Percentiles rank a stretch among this genome's conserved stretches.
Conservation (phyloP, 2,797 vertebrate genomes). For the Lithobates sylvaticus region DNA sequence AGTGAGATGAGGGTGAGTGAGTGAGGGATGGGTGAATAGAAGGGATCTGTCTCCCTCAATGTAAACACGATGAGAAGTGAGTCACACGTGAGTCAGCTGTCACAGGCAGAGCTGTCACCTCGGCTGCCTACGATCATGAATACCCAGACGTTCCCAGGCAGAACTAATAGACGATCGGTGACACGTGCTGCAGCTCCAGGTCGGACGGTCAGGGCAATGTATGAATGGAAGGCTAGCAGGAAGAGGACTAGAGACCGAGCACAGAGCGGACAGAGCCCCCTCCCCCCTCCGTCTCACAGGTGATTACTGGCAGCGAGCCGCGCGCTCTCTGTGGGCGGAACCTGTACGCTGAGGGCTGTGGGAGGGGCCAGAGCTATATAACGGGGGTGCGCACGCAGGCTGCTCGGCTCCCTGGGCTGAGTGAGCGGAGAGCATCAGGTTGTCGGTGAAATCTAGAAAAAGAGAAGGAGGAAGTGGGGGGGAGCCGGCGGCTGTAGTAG, state of each 20-base stretch:
- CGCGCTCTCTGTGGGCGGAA: conserved; percentile 55
- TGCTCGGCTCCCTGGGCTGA: conserved; percentile 18
- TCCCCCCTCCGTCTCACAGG: conserved; percentile 3
- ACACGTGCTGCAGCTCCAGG: too few species aligned
- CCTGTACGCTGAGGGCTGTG: neutral
- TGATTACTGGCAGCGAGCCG: neutral
- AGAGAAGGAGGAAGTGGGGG: too few species aligned
- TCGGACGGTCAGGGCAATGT: too few species aligned
- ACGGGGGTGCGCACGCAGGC: neutral
- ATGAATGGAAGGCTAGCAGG: too few species aligned
- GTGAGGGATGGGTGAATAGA: too few species aligned
- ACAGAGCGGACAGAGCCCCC: neutral
- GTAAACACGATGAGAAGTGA: neutral
- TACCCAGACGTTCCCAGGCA: too few species aligned
- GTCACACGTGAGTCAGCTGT: conserved; percentile 3
- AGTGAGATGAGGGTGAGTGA: too few species aligned
- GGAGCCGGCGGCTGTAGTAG: conserved; percentile 71
- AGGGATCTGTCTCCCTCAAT: neutral
- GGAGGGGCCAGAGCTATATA: conserved; percentile 41
- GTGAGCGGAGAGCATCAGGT: neutral
- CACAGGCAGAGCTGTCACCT: neutral
- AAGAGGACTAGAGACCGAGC: too few species aligned
- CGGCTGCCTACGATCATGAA: too few species aligned
- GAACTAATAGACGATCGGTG: too few species aligned
- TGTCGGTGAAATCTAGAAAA: too few species aligned